phyloP scores from a whole-genome alignment of 1,140 invertebrate species.

The Caerostris extrusa region DNA sequence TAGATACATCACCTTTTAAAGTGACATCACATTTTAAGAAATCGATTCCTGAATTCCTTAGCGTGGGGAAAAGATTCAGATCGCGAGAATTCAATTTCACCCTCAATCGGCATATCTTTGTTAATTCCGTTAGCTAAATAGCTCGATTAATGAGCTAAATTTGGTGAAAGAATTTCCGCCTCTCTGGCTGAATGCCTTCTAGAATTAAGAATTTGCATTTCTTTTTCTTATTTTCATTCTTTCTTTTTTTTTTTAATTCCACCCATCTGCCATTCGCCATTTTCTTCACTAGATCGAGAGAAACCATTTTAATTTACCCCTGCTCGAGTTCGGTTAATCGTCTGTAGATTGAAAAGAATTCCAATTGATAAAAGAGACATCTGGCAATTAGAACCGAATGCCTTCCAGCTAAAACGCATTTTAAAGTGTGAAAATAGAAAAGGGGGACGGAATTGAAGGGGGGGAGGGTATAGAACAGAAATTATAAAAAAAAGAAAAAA shows the following conservation, averaged over 20 bases:
- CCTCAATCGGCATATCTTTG: slow-evolving; percentile 51
- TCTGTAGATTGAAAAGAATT: slow-evolving; percentile 64
- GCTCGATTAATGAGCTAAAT: slow-evolving; percentile 47
- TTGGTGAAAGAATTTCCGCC: slow-evolving; percentile 43
- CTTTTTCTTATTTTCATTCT: background rate
- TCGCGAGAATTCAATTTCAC: slow-evolving; percentile 43
- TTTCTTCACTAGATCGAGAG: slow-evolving; percentile 43
- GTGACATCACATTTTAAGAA: slow-evolving; percentile 4
- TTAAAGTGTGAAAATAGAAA: slow-evolving; percentile 33
- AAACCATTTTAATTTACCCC: slow-evolving; percentile 27
- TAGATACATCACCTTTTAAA: background rate
- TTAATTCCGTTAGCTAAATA: slow-evolving; percentile 51
- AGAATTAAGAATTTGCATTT: slow-evolving; percentile 30
- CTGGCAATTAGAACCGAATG: slow-evolving; percentile 67
- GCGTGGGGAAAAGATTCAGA: background rate
- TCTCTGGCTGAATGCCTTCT: background rate
- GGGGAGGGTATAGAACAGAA: background rate
- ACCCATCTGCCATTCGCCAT: slow-evolving; percentile 11
- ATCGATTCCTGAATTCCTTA: slow-evolving; percentile 31
- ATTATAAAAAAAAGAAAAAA: slow-evolving; percentile 13
- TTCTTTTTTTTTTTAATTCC: background rate
- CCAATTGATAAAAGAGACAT: slow-evolving; percentile 69
- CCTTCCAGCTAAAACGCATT: slow-evolving; percentile 47
- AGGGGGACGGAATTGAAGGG: background rate
- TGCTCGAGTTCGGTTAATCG: slow-evolving; percentile 56